Conservation (phyloP, 2,797 vertebrate genomes). For the Pygocentrus nattereri region DNA sequence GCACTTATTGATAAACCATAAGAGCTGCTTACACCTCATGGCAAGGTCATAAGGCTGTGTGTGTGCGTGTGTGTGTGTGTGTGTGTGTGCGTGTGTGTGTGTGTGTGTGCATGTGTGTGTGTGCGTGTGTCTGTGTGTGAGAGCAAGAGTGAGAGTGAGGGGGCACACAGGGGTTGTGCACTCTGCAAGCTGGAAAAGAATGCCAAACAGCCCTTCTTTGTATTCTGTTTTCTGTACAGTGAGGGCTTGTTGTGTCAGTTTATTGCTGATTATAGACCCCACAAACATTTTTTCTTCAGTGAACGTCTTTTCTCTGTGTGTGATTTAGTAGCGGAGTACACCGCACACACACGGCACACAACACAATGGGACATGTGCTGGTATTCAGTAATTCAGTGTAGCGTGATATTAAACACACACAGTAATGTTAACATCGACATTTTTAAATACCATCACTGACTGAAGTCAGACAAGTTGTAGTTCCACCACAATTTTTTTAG, state of each 20-base stretch:
- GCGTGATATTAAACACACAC: too few species aligned
- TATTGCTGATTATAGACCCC: conserved; percentile 36
- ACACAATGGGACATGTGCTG: too few species aligned
- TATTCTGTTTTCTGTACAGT: neutral
- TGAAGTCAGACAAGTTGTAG: too few species aligned
- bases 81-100: neutral
- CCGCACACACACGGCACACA: too few species aligned
- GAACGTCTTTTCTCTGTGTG: neutral
- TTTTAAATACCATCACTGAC: too few species aligned
- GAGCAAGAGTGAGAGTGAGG: conserved; percentile 2
- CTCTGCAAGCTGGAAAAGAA: neutral
- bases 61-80: conserved; percentile 11
- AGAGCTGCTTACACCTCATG: conserved; percentile 10
- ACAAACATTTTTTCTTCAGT: neutral
- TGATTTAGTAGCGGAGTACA: too few species aligned
- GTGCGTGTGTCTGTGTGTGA: neutral
- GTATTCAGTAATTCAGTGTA: too few species aligned
- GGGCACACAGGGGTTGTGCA: neutral
- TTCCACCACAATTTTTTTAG: too few species aligned
- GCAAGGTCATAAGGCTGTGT: conserved; percentile 5
- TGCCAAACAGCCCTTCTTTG: conserved; percentile 1
- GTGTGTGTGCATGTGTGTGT: conserved; percentile 11
- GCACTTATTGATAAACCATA: conserved; percentile 20
- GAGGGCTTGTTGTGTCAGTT: neutral
- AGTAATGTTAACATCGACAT: too few species aligned